Evolutionary conservation across 2,113 vertebrate genomes (phyloP).

Genomic region (Mixornis gularis): DNA sequence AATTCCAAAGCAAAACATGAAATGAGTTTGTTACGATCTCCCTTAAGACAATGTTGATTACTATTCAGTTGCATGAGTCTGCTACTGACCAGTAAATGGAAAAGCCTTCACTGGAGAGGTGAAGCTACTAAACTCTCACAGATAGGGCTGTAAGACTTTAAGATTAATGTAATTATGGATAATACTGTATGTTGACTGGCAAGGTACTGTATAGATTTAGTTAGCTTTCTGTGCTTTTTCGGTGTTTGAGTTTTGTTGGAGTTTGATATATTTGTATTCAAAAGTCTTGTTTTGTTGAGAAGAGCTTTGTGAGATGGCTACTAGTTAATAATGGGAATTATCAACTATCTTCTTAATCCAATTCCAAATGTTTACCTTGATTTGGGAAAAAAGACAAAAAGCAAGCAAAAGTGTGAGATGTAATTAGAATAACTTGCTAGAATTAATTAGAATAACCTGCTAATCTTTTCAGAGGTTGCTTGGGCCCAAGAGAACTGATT

Average conservation of each 20-base stretch:
- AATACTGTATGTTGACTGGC: not conserved
- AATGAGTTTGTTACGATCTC: not conserved
- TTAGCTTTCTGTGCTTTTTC: not conserved
- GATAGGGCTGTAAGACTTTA: not conserved
- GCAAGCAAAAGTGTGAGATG: not conserved
- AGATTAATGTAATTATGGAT: not conserved
- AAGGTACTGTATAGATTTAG: not conserved
- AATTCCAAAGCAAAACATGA: not conserved
- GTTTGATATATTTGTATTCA: not conserved
- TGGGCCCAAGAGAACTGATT: not conserved
- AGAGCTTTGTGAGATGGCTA: not conserved
- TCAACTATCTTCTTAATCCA: not conserved
- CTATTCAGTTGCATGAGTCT: not conserved
- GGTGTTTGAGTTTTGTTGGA: not conserved
- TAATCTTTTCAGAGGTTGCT: not conserved
- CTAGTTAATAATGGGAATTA: not conserved
- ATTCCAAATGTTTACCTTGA: not conserved
- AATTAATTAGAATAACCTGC: not conserved
- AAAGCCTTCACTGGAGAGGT: not conserved
- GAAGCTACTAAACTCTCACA: not conserved
- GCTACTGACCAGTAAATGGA: not conserved
- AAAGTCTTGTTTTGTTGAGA: not conserved
- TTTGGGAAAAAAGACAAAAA: not conserved
- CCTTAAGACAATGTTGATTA: not conserved
- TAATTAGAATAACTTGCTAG: not conserved